phyloP scores from a whole-genome alignment of 2,797 vertebrate species.

The Aulostomus chinensis region DNA sequence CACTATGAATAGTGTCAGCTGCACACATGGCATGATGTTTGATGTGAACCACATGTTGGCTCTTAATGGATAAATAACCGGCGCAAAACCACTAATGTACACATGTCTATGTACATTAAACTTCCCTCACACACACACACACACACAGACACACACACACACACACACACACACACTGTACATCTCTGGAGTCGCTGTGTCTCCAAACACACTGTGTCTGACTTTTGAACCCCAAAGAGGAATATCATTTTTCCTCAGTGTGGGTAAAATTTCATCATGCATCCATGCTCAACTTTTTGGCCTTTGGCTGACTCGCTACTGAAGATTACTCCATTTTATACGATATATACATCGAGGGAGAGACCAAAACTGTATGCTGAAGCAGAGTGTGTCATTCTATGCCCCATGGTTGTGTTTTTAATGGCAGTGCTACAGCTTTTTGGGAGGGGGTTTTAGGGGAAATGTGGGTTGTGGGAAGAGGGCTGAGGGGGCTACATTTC shows the following conservation, averaged over 20 bases:
- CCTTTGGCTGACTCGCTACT: slow-evolving; percentile 24
- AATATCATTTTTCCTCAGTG: not conserved
- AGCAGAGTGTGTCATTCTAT: slow-evolving; percentile 1
- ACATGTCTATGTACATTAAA: slow-evolving; percentile 38
- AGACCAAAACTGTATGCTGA: slow-evolving; percentile 2
- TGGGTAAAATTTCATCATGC: slow-evolving; percentile 1
- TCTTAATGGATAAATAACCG: slow-evolving; percentile 24
- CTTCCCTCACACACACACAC: slow-evolving; percentile 35
- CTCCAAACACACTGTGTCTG: not conserved
- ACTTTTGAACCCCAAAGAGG: not conserved
- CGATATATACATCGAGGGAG: not conserved
- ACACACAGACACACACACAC: no score
- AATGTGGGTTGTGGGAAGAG: slow-evolving; percentile 54
- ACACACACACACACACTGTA: slow-evolving; percentile 20
- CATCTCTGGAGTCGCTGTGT: slow-evolving; percentile 17
- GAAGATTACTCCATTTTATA: slow-evolving; percentile 7
- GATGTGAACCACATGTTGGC: slow-evolving; percentile 42
- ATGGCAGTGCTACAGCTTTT: slow-evolving; percentile 38
- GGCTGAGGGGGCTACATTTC: slow-evolving; percentile 60
- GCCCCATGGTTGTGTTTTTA: slow-evolving; percentile 34
- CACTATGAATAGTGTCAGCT: slow-evolving; percentile 25
- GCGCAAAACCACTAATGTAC: slow-evolving; percentile 27
- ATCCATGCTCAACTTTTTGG: slow-evolving; percentile 34
- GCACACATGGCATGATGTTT: slow-evolving; percentile 32
- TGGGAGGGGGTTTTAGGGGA: slow-evolving; percentile 45